phyloP scores from a whole-genome alignment of 2,113 vertebrate species.

The Pycnonotus jocosus region DNA sequence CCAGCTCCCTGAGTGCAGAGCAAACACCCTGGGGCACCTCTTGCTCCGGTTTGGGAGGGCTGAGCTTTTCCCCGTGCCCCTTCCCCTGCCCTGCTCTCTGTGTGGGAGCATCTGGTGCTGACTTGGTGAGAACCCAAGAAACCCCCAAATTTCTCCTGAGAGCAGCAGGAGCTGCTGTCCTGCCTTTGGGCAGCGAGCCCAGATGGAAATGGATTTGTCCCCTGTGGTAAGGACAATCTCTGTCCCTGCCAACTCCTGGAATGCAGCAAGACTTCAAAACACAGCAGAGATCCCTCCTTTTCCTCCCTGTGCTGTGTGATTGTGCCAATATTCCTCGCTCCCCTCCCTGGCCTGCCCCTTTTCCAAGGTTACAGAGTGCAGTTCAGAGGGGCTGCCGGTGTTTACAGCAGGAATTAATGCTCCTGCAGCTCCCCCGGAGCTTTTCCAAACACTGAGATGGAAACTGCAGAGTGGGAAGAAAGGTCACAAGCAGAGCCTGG shows the following conservation, averaged over 20 bases:
- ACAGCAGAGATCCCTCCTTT: background rate
- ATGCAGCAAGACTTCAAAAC: background rate
- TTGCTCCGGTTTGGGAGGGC: background rate
- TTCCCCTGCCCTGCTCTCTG: background rate
- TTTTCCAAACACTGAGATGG: background rate
- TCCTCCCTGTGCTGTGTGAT: background rate
- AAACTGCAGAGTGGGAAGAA: background rate
- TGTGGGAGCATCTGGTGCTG: background rate
- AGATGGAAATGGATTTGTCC: background rate
- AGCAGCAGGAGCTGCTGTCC: background rate
- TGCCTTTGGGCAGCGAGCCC: background rate
- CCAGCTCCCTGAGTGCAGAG: background rate
- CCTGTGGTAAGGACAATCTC: background rate
- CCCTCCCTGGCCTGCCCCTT: background rate
- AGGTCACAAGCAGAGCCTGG: background rate
- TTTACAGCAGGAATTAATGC: background rate
- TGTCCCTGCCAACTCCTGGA: background rate
- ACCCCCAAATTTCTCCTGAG: background rate
- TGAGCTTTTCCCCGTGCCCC: rapidly evolving
- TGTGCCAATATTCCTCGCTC: background rate
- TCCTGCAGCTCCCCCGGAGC: background rate
- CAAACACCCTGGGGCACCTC: constrained; percentile 1
- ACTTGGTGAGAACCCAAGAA: background rate
- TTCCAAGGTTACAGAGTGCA: background rate
- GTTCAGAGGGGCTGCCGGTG: background rate